Evolutionary conservation across 2,113 vertebrate species (phyloP).

Genomic region (Furnarius figulus): DNA sequence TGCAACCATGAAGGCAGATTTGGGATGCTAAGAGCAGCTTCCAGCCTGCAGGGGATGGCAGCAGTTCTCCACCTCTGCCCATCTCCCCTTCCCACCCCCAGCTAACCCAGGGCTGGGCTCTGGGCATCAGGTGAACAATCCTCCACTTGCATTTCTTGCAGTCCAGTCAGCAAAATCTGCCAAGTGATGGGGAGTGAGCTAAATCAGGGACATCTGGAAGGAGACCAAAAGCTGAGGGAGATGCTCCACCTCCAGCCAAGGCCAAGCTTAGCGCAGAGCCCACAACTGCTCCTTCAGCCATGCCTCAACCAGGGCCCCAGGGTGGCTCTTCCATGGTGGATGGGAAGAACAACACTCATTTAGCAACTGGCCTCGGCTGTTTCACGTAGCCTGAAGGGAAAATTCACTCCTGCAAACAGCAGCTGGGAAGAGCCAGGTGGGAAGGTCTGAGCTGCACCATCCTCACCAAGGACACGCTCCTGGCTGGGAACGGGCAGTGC

Average conservation of each 20-base stretch:
- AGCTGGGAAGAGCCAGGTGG: not conserved
- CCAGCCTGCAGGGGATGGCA: not conserved
- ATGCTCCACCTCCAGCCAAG: not conserved
- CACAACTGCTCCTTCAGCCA: not conserved
- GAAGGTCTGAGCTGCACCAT: not conserved
- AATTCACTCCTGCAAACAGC: not conserved
- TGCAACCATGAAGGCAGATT: not conserved
- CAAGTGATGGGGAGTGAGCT: accelerated
- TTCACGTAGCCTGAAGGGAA: not conserved
- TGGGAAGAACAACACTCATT: not conserved
- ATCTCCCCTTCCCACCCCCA: accelerated
- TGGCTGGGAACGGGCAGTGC: not conserved
- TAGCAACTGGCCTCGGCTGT: not conserved
- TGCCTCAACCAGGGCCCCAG: not conserved
- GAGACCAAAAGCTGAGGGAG: not conserved
- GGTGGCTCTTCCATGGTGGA: accelerated
- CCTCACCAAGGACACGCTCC: not conserved
- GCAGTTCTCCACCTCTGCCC: not conserved
- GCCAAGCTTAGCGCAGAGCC: not conserved
- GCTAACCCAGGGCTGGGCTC: not conserved
- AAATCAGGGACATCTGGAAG: not conserved
- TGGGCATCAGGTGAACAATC: not conserved
- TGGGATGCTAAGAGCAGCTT: not conserved
- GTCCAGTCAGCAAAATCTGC: not conserved
- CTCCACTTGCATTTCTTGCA: not conserved